phyloP scores from a whole-genome alignment of 2,797 vertebrate genomes.

The Bradypus variegatus region DNA sequence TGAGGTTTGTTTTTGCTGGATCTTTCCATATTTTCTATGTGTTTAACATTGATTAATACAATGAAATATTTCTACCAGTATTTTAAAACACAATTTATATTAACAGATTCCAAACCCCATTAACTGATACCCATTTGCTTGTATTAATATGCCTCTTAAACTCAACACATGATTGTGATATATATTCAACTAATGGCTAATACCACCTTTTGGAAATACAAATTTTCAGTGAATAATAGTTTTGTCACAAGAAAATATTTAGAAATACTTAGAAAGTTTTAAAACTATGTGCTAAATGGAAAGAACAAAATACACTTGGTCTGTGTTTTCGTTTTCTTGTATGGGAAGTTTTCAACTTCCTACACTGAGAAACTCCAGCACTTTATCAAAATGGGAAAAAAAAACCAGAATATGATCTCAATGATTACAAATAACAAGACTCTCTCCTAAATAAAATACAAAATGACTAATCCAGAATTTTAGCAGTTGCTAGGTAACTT shows the following conservation, averaged over 20 bases:
- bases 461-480: neutral
- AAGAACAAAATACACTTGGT: neutral
- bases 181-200: neutral
- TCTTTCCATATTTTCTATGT: neutral
- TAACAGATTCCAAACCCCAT: neutral
- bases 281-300: neutral
- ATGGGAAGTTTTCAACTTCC: neutral
- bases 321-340: neutral
- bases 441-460: neutral
- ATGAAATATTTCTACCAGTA: neutral
- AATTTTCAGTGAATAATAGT: neutral
- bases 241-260: neutral
- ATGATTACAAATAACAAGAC: neutral
- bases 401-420: neutral
- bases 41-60: neutral
- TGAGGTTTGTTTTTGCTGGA: neutral
- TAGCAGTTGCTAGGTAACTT: neutral
- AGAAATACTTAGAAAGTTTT: conserved; percentile 16
- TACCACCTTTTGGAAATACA: neutral
- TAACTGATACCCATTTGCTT: neutral
- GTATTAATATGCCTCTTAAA: neutral
- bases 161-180: neutral
- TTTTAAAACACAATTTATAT: neutral
- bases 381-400: neutral
- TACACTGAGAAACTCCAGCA: neutral